Base-by-base conservation (phyloP, 2,797 vertebrate species). In the Ceryle rudis region DNA sequence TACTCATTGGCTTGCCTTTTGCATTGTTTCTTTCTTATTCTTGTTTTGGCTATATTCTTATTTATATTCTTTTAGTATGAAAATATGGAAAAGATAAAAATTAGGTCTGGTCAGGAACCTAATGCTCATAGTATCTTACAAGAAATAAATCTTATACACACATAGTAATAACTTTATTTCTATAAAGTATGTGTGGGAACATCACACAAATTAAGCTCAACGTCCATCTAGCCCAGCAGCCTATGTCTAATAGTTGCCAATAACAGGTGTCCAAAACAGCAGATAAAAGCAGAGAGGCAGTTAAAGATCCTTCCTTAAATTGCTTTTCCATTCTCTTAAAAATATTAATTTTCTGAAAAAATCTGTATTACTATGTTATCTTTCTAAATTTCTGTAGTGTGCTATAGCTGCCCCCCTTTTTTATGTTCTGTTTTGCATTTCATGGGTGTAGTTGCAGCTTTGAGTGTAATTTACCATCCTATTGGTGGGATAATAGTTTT, bases 351-450 rank as follows among this genome's bases (percentile, higher is more conserved):
- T 70, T 51, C 29, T 61, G 29, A 60, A 86, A 60, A 49, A 25
- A 14, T 72, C 25, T 0, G 1, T 64, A 9, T 29, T n/a, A 7
- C 28, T 55, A 0, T 25, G 44, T 6, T 46, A 9, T 69, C 35
- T 51, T 73, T 29, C 19, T 72, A 0, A 72, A 21, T 64, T 77
- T 84, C 8, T 61, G 4, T 49, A 23, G 28, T 23, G 25, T 74
- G 14, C 21, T 66, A 5, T 9, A 41, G 17, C 26, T 77, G 22
- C 4, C 72, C 4, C 10, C 5, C 3, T 54, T 42, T 58, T 49
- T 42, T 44, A n/a, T 47, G 20, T 69, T 69, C 23, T 51, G 3
- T 81, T 81, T 69, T 15, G 14, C 19, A 7, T 54, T 82, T 67
- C 18, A 5, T 4, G 5, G 18, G 52, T 71, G 47, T 62, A 62